Evolutionary conservation across 2,113 vertebrate genomes (phyloP), one percentile per base, ranked within the genome.

Genomic region (Notiomystis cincta): DNA sequence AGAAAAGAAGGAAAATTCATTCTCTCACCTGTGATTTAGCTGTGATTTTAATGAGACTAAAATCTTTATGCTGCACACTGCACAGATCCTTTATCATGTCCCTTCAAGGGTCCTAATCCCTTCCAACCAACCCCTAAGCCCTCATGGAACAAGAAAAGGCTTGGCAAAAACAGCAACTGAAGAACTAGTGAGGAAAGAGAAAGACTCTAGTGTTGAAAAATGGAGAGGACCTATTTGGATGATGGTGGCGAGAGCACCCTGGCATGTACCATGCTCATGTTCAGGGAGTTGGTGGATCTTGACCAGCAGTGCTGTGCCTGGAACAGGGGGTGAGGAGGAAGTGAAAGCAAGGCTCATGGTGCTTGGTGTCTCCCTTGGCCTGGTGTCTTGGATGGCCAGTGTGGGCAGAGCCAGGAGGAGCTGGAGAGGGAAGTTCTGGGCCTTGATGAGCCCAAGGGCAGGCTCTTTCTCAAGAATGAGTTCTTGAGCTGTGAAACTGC

Each of bases 321-420:
- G 37, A 15, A 17, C 22, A 48, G 1, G 19, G 33, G 9, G 12
- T 1, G 2, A 65, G 24, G 13, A 65, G 15, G 19, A 28, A 84
- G 7, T 1, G 2, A 87, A 67, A 77, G 19, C 31, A 44, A 22
- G 9, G 7, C 4, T 81, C 6, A 2, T 0, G 2, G 28, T n/a
- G 17, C 40, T 69, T 14, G 18, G 6, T 8, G 2, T 56, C 7
- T 42, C 15, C 14, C 9, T 65, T n/a, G n/a, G n/a, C n/a, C 44
- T 42, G 16, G 10, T 60, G 57, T 35, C 0, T 0, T 24, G 35
- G 37, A 13, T 4, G 6, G 53, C 10, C 44, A 47, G 10, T 0
- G 6, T 4, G 3, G 13, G 6, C 56, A 89, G 28, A 28, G 13
- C 19, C 37, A 66, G 35, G 11, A 75, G 20, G 27, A 71, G 7